Evolutionary conservation across 1,140 invertebrate genomes (phyloP), one percentile per base, ranked within the genome.

Genomic region (Drosophila nebulosa): DNA sequence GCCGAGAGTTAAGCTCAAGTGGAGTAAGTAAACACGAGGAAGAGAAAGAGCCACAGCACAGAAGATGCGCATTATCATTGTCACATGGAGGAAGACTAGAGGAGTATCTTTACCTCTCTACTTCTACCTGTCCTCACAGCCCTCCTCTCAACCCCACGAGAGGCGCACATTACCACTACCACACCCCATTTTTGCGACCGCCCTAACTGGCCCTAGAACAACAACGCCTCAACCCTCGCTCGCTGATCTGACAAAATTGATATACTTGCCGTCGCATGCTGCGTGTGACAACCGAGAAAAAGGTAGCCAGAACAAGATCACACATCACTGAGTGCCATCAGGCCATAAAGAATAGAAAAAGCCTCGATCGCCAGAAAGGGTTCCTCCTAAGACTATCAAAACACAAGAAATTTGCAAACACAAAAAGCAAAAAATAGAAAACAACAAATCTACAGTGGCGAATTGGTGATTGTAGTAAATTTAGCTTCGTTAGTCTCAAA

Each of bases 21-120:
- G 81, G 78, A 88, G 83, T 88, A 86, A 88, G 83, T 55, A 86
- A 88, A 88, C 78, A 85, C 74, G 68, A 63, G 56, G 74, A 68
- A 63, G 42, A 27, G 50, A 56, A 51, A 53, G 59, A 62, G 35
- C 35, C 35, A 18, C 27, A 14, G n/a, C 0, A 10, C 1, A 21
- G 14, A 24, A 18, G 10, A 12, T 46, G 26, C 62, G 63, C 7
- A 80, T 80, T 64, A 80, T 75, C 79, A 84, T 83, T 83, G 79
- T 84, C 79, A 72, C 79, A 84, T 71, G 32, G 50, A 63, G 21
- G 16, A n/a, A n/a, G 35, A 22, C 32, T 10, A 27, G 14, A 61
- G 39, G 36, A 61, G 35, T 27, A 22, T 10, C 46, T 21, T 55
- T 65, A 61, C 62, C 71, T 61, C 62, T 22, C 27, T 6, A 24